Evolutionary conservation across 2,797 vertebrate genomes (phyloP).

Genomic region (Pantherophis vulpinus): DNA sequence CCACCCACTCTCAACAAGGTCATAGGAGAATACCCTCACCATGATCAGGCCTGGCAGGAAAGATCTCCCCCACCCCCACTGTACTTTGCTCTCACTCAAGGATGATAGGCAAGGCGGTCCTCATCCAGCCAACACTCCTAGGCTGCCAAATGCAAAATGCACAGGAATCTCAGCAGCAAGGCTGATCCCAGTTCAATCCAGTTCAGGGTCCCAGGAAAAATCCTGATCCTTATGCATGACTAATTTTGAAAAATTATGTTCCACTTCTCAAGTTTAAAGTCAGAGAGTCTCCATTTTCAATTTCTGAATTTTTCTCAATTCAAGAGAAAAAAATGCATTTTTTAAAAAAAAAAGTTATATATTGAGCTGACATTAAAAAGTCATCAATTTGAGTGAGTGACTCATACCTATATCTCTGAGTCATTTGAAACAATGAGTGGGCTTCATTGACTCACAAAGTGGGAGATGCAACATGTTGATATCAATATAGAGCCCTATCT

Average conservation of each 20-base stretch:
- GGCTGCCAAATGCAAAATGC: not conserved
- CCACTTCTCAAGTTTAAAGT: accelerated
- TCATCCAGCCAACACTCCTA: not conserved
- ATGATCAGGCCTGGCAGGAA: not conserved
- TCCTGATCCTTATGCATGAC: not conserved
- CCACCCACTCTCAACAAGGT: not conserved
- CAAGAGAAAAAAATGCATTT: not conserved
- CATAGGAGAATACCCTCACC: not conserved
- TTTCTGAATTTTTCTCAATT: not conserved
- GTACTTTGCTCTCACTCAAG: not conserved
- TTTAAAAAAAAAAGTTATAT: not conserved
- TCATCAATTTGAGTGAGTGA: conserved; percentile 61
- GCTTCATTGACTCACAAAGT: conserved; percentile 52
- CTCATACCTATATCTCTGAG: conserved; percentile 67
- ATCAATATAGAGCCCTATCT: not conserved
- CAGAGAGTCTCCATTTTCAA: not conserved
- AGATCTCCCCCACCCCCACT: not conserved
- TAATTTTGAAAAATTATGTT: not conserved
- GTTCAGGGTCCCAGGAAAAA: not conserved
- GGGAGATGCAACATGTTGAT: not conserved
- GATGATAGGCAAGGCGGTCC: not conserved
- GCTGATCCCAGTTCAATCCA: not conserved
- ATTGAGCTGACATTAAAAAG: conserved; percentile 60
- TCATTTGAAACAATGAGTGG: conserved; percentile 65
- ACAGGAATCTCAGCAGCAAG: not conserved